These are phyloP conservation scores for Chaetops frenatus DNA, from an alignment of 2,113 vertebrate species.

Conservation along the genomic window DNA sequence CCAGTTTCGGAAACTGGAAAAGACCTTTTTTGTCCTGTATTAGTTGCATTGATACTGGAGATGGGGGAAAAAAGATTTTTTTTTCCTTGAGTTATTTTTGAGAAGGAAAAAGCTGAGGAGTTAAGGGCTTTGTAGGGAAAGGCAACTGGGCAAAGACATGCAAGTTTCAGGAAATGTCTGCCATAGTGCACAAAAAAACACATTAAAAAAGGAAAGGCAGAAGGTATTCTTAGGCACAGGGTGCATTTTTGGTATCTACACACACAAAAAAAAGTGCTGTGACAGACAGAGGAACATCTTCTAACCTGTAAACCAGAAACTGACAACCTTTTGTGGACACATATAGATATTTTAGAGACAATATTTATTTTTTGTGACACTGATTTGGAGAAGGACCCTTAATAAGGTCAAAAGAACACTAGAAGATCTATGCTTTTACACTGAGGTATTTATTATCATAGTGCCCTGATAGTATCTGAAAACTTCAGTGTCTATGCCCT, in stretches of 20 bases:
- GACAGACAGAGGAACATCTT: not conserved
- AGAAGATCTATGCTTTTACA: not conserved
- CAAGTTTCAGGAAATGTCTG: not conserved
- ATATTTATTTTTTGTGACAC: not conserved
- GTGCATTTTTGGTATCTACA: not conserved
- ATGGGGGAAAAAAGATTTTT: not conserved
- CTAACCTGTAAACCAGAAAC: not conserved
- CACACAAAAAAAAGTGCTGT: not conserved
- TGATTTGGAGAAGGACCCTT: not conserved
- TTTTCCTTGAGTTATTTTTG: not conserved
- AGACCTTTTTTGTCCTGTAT: not conserved
- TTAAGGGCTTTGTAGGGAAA: not conserved
- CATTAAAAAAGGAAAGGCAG: not conserved
- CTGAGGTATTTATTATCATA: not conserved
- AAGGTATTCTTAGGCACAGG: not conserved
- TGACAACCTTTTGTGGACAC: not conserved
- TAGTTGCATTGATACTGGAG: not conserved
- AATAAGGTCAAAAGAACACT: not conserved
- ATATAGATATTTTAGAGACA: not conserved
- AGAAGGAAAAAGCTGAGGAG: not conserved
- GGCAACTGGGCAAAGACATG: not conserved
- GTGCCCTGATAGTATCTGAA: not conserved
- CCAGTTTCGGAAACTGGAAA: not conserved
- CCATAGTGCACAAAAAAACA: accelerated
- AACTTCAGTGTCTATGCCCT: not conserved